phyloP scores from a whole-genome alignment of 1,140 invertebrate species.

The Euura lappo region DNA sequence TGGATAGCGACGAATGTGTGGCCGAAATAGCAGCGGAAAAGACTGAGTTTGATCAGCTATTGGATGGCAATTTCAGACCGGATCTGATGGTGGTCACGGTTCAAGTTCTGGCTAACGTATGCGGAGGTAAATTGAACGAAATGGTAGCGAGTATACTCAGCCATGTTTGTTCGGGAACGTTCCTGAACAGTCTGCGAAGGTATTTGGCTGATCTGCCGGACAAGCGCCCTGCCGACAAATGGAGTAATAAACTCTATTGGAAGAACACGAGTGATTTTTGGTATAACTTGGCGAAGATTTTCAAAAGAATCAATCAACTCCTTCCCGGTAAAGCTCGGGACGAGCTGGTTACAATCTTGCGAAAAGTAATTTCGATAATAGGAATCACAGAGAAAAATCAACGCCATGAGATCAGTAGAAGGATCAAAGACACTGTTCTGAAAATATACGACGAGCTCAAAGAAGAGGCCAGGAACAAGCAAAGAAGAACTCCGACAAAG shows the following conservation, averaged over 20 bases:
- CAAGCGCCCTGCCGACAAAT: constrained; percentile 9
- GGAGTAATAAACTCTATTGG: constrained; percentile 54
- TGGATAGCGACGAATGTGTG: background rate
- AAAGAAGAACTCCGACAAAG: constrained; percentile 28
- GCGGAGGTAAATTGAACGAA: background rate
- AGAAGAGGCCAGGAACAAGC: constrained; percentile 37
- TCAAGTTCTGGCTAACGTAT: background rate
- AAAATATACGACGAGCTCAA: constrained; percentile 44
- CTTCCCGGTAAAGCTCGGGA: constrained; percentile 50
- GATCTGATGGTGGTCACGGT: background rate
- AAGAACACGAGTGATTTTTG: constrained; percentile 52
- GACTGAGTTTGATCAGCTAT: background rate
- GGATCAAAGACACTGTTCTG: background rate
- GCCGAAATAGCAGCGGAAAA: background rate
- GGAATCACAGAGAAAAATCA: constrained; percentile 47
- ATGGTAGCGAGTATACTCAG: background rate
- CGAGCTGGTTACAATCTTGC: constrained; percentile 44
- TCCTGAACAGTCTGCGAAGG: background rate
- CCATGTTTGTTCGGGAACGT: background rate
- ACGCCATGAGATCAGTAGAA: constrained; percentile 24
- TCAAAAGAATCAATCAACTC: constrained; percentile 44
- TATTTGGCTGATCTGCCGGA: background rate
- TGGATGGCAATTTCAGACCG: background rate
- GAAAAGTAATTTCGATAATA: constrained; percentile 45
- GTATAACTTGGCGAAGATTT: constrained; percentile 47